Evolutionary conservation across 2,888 invertebrate genomes (phyloP).

Genomic region (Polydrusus cervinus): DNA sequence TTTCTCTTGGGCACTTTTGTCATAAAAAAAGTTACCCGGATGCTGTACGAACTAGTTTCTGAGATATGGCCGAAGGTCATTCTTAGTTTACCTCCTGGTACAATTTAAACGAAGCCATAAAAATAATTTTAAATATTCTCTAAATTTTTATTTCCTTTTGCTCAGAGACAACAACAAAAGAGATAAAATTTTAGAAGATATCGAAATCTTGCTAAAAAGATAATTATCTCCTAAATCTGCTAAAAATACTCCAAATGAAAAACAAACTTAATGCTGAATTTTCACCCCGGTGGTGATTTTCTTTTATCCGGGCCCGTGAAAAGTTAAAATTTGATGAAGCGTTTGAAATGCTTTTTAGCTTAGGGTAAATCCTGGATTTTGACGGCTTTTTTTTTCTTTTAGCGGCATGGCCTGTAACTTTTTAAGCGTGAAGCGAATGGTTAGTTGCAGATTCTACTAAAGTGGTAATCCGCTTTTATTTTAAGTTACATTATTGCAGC

Average conservation of each 20-base stretch:
- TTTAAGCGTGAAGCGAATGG: conserved; percentile 23
- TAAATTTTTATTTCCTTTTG: too few relatives aligned
- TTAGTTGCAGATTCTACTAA: conserved; percentile 14
- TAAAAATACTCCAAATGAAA: conserved; percentile 37
- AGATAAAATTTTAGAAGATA: not conserved
- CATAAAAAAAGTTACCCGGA: too few relatives aligned
- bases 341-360: conserved; percentile 44
- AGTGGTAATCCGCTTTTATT: not conserved
- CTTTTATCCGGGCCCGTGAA: conserved; percentile 32
- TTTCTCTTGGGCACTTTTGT: too few relatives aligned
- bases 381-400: conserved; percentile 23
- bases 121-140: too few relatives aligned
- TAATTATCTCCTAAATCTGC: not conserved
- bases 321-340: conserved; percentile 50
- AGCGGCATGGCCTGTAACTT: conserved; percentile 13
- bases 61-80: too few relatives aligned
- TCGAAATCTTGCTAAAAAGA: not conserved
- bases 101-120: too few relatives aligned
- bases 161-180: too few relatives aligned
- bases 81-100: too few relatives aligned
- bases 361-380: conserved; percentile 27
- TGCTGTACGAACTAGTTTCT: too few relatives aligned
- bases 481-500: not conserved
- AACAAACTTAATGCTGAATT: conserved; percentile 28
- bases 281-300: conserved; percentile 22